These are phyloP conservation scores for Eilema caniola DNA, from an alignment of 2,888 invertebrate genomes.

Conservation along the genomic window DNA sequence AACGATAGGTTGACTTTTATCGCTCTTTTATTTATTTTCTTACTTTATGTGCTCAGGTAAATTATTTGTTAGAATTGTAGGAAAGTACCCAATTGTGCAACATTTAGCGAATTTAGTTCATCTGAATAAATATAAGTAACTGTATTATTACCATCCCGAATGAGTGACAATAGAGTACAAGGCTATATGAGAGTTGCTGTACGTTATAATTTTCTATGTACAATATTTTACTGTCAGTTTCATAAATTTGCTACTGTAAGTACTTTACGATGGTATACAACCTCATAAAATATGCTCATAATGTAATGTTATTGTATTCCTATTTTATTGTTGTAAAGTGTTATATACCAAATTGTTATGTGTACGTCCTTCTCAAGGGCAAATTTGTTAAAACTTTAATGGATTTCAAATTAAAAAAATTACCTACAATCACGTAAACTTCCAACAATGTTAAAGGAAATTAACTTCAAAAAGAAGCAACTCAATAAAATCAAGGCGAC, in stretches of 20 bases:
- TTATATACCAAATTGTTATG: too few relatives aligned
- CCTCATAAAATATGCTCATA: neutral
- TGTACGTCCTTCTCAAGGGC: neutral
- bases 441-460: too few relatives aligned
- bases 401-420: too few relatives aligned
- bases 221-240: neutral
- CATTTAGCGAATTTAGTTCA: neutral
- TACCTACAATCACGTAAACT: too few relatives aligned
- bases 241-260: neutral
- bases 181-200: conserved; percentile 44
- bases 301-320: neutral
- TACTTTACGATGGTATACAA: neutral
- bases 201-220: conserved; percentile 30
- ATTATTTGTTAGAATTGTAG: neutral
- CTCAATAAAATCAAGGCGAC: too few relatives aligned
- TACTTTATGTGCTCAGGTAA: too few relatives aligned
- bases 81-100: conserved; percentile 1
- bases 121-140: neutral
- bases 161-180: conserved; percentile 53
- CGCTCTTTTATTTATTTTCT: too few relatives aligned
- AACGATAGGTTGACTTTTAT: too few relatives aligned
- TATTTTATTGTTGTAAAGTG: too few relatives aligned
- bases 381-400: neutral
- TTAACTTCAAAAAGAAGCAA: too few relatives aligned
- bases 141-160: conserved; percentile 53